Percentiles rank a stretch among this genome's conserved stretches.
Evolutionary conservation across 2,797 vertebrate genomes (phyloP).

Genomic region (Myioborus miniatus): DNA sequence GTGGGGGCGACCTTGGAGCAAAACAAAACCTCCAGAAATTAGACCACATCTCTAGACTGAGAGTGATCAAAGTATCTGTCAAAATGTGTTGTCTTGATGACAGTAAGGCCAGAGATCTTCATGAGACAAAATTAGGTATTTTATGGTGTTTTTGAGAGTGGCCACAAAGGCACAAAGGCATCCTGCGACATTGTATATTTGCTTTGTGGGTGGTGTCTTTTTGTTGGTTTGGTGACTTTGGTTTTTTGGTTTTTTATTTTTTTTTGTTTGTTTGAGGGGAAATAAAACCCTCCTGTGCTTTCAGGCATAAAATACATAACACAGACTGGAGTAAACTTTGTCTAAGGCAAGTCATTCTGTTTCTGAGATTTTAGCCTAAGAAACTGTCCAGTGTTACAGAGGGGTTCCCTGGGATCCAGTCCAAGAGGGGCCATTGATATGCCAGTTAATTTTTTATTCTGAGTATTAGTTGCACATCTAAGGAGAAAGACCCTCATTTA

Average conservation of each 20-base stretch:
- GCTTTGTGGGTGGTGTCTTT: not conserved
- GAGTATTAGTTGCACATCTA: not conserved
- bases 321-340: not conserved
- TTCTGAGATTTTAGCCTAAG: not conserved
- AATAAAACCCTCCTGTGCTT: not conserved
- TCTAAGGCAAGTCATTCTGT: not conserved
- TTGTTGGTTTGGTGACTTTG: not conserved
- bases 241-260: too few species aligned
- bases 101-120: not conserved
- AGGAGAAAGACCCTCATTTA: not conserved
- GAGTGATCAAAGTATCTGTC: not conserved
- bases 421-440: not conserved
- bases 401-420: not conserved
- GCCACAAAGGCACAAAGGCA: not conserved
- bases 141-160: not conserved
- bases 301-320: not conserved
- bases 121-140: not conserved
- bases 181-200: not conserved
- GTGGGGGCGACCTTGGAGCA: too few species aligned
- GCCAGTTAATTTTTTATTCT: not conserved
- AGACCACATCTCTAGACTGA: too few species aligned
- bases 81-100: not conserved
- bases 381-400: not conserved
- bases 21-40: too few species aligned
- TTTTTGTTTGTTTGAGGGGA: rapidly evolving